Evolutionary conservation across 2,113 vertebrate genomes (phyloP), one percentile per base, ranked within the genome.

Genomic region (Lophius piscatorius): DNA sequence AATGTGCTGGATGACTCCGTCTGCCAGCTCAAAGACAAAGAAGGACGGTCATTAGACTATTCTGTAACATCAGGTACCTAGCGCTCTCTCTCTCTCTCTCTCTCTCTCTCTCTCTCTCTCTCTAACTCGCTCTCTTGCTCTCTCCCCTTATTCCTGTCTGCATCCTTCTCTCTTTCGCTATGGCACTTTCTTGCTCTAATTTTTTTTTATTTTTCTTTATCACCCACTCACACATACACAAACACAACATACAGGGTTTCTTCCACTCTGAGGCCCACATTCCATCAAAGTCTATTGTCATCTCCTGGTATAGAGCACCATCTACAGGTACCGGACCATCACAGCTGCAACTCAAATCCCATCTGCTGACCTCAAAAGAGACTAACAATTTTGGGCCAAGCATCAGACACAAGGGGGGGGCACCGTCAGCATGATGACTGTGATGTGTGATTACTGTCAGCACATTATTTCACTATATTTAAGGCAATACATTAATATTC

Each of bases 1-100:
- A 85, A 85, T 83, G 79, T 86, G 83, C 83, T 77, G 75, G 80
- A 86, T 86, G 83, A 86, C 81, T 87, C 82, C 75, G 84, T 85
- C 82, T 86, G 81, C 75, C 34, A 29, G 72, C 83, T 87, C 87
- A 89, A 89, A 87, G 87, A 87, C 87, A 89, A 87, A 80, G 85
- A 89, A 87, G 85, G 85, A 86, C 85, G 81, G 85, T 87, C 87
- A 86, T 86, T 87, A 83, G 83, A 84, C 74, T 78, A 76, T 81
- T 80, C 85, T 86, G 81, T 80, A 83, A 79, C 83, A 84, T 70
- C 85, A 86, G 85, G 80, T 83, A 80, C 52, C 68, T 12, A 65
- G 41, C 44, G 40, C 63, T 56, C 36, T 29, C 40, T 64, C 45
- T 57, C 68, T 57, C 16, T 63, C 31, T 33, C 38, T 61, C 39